These are phyloP conservation scores for Oxyteleia sp. DNA, from an alignment of 2,888 invertebrate genomes.

Conservation along the genomic window DNA sequence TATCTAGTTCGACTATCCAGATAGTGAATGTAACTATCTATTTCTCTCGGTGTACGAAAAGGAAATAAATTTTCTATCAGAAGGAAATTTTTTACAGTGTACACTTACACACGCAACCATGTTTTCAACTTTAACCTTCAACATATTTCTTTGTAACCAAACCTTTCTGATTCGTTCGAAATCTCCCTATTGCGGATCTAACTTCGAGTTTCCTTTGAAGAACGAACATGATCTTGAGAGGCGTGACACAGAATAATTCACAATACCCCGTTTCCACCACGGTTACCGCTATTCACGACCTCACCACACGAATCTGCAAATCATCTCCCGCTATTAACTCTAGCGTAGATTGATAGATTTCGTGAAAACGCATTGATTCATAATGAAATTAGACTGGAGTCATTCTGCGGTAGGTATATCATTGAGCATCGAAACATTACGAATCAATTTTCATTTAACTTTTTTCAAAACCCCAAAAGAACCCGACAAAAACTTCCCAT, in stretches of 20 bases:
- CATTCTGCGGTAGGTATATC: slow-evolving; percentile 55
- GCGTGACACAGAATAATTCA: slow-evolving; percentile 64
- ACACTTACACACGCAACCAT: too few relatives aligned
- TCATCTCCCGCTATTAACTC: slow-evolving; percentile 53
- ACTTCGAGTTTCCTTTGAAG: slow-evolving; percentile 45
- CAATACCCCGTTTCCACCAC: slow-evolving; percentile 47
- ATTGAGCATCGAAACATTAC: slow-evolving; percentile 73
- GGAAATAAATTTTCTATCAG: too few relatives aligned
- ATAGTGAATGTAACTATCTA: too few relatives aligned
- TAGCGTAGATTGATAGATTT: slow-evolving; percentile 57
- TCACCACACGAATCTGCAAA: slow-evolving; percentile 45
- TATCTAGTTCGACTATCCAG: too few relatives aligned
- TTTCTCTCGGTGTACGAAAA: too few relatives aligned
- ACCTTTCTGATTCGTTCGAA: slow-evolving; percentile 10
- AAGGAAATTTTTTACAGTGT: too few relatives aligned
- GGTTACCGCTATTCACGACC: slow-evolving; percentile 46
- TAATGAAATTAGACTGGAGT: slow-evolving; percentile 70
- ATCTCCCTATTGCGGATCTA: slow-evolving; percentile 17
- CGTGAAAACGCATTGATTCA: slow-evolving; percentile 47
- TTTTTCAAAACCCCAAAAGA: slow-evolving; percentile 72
- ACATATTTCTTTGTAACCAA: not conserved
- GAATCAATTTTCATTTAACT: slow-evolving; percentile 77
- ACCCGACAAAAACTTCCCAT: slow-evolving; percentile 24
- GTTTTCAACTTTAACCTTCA: slow-evolving; percentile 28
- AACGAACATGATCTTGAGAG: slow-evolving; percentile 46